phyloP scores from a whole-genome alignment of 2,888 invertebrate species.

The Synergus japonicus region DNA sequence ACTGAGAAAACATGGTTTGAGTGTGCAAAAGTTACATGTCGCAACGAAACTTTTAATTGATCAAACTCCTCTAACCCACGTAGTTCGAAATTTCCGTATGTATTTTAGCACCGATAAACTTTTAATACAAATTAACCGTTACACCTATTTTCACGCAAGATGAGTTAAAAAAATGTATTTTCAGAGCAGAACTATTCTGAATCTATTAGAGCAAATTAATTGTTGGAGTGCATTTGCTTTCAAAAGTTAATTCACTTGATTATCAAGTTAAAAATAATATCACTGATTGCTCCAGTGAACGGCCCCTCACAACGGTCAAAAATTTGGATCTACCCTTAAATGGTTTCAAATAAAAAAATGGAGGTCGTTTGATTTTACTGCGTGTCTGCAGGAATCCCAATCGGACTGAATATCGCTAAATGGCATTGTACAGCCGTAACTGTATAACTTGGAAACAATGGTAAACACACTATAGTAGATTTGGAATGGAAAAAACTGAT shows the following conservation, averaged over 20 bases:
- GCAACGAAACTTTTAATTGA: constrained; percentile 35
- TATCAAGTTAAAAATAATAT: background rate
- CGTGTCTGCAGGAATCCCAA: background rate
- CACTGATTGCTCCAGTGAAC: too few relatives aligned
- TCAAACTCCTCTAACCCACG: constrained; percentile 11
- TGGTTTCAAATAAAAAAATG: background rate
- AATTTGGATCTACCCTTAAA: background rate
- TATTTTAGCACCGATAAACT: constrained; percentile 15
- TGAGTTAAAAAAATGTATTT: background rate
- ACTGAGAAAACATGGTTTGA: constrained; percentile 12
- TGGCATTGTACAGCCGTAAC: background rate
- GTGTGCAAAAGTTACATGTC: constrained; percentile 29
- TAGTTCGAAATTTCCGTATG: constrained; percentile 15
- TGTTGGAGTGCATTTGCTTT: background rate
- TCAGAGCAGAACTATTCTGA: background rate
- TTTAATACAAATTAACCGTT: constrained; percentile 3
- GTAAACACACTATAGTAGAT: background rate
- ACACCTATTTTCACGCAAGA: background rate
- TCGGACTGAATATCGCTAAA: background rate
- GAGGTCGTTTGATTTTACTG: background rate
- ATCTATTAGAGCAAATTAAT: background rate
- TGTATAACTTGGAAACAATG: background rate
- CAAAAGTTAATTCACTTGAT: background rate
- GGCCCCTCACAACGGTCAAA: too few relatives aligned
- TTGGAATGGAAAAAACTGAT: background rate